These are phyloP conservation scores for Lucilia sericata DNA, from an alignment of 1,140 invertebrate genomes.

Conservation along the genomic window DNA sequence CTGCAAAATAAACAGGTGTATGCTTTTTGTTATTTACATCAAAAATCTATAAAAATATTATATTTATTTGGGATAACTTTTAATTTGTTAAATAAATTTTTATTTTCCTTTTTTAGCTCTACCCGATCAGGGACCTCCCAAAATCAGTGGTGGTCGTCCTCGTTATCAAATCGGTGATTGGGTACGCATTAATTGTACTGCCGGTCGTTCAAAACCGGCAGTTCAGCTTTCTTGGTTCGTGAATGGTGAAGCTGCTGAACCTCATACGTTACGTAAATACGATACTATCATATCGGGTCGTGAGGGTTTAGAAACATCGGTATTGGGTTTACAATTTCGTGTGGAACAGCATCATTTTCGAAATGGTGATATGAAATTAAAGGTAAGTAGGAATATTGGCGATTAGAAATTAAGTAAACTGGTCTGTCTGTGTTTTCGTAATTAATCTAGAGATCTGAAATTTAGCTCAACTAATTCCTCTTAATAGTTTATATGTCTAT, in stretches of 20 bases:
- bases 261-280: conserved; percentile 69
- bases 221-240: conserved; percentile 81
- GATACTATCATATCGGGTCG: conserved; percentile 70
- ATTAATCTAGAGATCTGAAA: too few relatives aligned
- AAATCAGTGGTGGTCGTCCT: conserved; percentile 74
- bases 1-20: too few relatives aligned
- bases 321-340: conserved; percentile 76
- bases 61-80: not conserved
- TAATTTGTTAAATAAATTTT: not conserved
- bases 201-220: conserved; percentile 76
- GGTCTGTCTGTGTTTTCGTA: too few relatives aligned
- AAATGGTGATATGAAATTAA: conserved; percentile 78
- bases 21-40: too few relatives aligned
- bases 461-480: too few relatives aligned
- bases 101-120: conserved; percentile 69
- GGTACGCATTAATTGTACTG: conserved; percentile 78
- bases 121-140: conserved; percentile 75
- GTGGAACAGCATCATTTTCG: conserved; percentile 75
- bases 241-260: conserved; percentile 76
- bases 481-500: too few relatives aligned
- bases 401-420: too few relatives aligned
- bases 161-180: conserved; percentile 77
- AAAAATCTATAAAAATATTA: too few relatives aligned
- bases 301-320: conserved; percentile 74
- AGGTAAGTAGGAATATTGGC: conserved; percentile 61